These are phyloP conservation scores for Apogon hyalosoma DNA, from an alignment of 2,797 vertebrate genomes.

Conservation along the genomic window DNA sequence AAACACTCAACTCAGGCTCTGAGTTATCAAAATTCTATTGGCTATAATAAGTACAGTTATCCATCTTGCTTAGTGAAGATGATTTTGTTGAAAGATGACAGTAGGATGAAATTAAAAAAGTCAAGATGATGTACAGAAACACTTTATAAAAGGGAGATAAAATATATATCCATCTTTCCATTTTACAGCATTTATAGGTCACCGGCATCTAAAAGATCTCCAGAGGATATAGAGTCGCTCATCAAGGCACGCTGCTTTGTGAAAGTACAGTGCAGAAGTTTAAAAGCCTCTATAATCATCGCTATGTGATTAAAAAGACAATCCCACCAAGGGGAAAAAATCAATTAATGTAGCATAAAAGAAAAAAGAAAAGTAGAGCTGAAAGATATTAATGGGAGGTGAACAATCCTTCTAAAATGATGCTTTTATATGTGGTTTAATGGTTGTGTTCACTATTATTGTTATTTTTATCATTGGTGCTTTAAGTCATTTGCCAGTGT, in stretches of 20 bases:
- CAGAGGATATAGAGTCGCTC: not conserved
- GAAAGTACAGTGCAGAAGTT: not conserved
- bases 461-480: too few relatives aligned
- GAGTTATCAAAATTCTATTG: slow-evolving; percentile 13
- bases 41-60: not conserved
- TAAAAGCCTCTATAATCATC: not conserved
- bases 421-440: not conserved
- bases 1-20: slow-evolving; percentile 1
- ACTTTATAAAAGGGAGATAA: slow-evolving; percentile 1
- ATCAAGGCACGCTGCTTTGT: not conserved
- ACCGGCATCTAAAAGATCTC: slow-evolving; percentile 6
- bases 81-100: not conserved
- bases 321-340: not conserved
- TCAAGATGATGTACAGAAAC: not conserved
- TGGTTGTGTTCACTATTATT: too few relatives aligned
- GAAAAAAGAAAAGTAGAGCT: not conserved
- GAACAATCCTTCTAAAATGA: not conserved
- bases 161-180: not conserved
- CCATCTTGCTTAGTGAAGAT: slow-evolving; percentile 10
- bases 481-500: too few relatives aligned
- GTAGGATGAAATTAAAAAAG: not conserved
- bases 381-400: not conserved
- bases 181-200: slow-evolving; percentile 26
- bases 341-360: slow-evolving; percentile 4
- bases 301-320: slow-evolving; percentile 6